A percentile compares a stretch with the other conserved stretches of the same genome.
These are phyloP conservation scores for Dendropsophus ebraccatus DNA, from an alignment of 2,113 vertebrate species.

Conservation along the genomic window DNA sequence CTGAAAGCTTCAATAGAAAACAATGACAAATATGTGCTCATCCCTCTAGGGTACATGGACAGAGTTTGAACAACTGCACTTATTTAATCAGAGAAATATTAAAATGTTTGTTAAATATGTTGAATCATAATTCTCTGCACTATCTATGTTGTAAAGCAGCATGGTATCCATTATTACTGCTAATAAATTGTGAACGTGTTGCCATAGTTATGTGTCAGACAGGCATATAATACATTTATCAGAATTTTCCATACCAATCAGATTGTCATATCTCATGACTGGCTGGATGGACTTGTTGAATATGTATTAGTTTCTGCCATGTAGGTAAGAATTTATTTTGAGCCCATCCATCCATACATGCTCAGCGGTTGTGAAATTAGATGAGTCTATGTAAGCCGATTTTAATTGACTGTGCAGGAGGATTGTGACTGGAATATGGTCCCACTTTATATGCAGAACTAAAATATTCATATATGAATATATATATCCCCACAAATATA, in stretches of 20 bases:
- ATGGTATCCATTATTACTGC: not conserved
- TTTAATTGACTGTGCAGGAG: constrained; percentile 30
- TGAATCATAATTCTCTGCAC: not conserved
- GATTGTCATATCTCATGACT: constrained; percentile 40
- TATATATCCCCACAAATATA: not conserved
- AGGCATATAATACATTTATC: constrained; percentile 41
- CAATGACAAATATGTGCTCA: not conserved
- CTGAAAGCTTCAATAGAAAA: constrained; percentile 4
- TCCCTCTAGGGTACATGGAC: not conserved
- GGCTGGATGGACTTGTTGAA: constrained; percentile 36
- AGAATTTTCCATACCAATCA: constrained; percentile 39
- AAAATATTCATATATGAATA: not conserved
- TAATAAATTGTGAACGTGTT: constrained; percentile 40
- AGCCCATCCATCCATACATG: constrained; percentile 39
- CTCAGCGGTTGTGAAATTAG: constrained; percentile 38
- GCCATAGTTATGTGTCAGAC: constrained; percentile 33
- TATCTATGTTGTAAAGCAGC: not conserved
- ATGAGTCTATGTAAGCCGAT: constrained; percentile 37
- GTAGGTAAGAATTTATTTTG: constrained; percentile 39
- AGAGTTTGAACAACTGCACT: not conserved
- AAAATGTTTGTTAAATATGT: constrained; percentile 5
- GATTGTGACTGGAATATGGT: not conserved
- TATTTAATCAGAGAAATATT: not conserved
- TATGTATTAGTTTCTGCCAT: constrained; percentile 42
- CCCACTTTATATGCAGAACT: not conserved